Evolutionary conservation across 2,888 invertebrate genomes (phyloP).

Genomic region (Brachycybe producta): DNA sequence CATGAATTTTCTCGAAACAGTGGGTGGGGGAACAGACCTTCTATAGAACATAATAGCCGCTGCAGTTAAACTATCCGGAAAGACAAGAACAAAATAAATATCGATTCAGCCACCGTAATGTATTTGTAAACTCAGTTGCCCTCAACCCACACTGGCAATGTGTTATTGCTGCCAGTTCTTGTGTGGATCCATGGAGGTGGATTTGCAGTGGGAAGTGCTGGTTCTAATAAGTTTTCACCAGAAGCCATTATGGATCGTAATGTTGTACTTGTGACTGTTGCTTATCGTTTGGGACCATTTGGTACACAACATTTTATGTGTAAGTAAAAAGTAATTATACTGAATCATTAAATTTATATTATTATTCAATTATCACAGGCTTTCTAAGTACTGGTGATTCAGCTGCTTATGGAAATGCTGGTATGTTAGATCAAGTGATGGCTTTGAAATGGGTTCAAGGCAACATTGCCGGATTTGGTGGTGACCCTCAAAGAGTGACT

Average conservation of each 20-base stretch:
- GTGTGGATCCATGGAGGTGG: background rate
- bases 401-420: background rate
- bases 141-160: too few relatives aligned
- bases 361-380: background rate
- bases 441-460: slow-evolving; percentile 2
- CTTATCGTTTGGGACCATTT: slow-evolving; percentile 1
- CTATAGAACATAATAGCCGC: too few relatives aligned
- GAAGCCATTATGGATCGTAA: background rate
- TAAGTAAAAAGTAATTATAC: background rate
- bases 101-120: too few relatives aligned
- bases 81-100: too few relatives aligned
- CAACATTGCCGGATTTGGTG: too few relatives aligned
- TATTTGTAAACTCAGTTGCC: too few relatives aligned
- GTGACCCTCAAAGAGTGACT: too few relatives aligned
- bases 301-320: background rate
- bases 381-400: background rate
- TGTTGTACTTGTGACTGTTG: background rate
- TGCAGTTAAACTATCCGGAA: too few relatives aligned
- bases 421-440: background rate
- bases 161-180: too few relatives aligned
- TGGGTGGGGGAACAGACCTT: too few relatives aligned
- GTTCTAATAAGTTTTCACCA: background rate
- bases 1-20: too few relatives aligned
- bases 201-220: background rate
- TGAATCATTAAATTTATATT: too few relatives aligned